Percentiles rank a stretch among this genome's conserved stretches.
phyloP scores from a whole-genome alignment of 2,888 invertebrate species.

The Brachynemurus nebulosus region DNA sequence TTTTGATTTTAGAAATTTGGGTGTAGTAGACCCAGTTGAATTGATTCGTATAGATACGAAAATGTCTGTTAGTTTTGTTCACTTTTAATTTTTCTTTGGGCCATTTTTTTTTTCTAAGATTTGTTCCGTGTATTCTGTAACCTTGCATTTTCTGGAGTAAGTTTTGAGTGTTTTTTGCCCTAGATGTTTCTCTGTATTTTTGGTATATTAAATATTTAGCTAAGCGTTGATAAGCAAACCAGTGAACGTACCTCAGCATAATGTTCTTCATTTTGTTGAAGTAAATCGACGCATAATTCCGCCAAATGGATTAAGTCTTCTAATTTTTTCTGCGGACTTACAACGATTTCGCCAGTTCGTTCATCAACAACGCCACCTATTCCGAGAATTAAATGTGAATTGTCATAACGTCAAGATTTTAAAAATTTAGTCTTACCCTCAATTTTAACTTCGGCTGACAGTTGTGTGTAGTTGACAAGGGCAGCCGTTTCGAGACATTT shows the following conservation, averaged over 20 bases:
- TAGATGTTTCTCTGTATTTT: too few relatives aligned
- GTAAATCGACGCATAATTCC: constrained; percentile 92
- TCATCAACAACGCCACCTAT: constrained; percentile 7
- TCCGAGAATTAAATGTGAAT: background rate
- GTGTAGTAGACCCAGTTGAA: too few relatives aligned
- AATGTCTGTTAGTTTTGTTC: too few relatives aligned
- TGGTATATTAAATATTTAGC: too few relatives aligned
- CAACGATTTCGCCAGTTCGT: constrained; percentile 55
- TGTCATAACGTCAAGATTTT: background rate
- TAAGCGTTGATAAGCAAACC: too few relatives aligned
- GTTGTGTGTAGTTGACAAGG: constrained; percentile 87
- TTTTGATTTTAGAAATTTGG: too few relatives aligned
- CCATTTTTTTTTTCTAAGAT: too few relatives aligned
- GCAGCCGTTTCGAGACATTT: constrained; percentile 97
- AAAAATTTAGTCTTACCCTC: constrained; percentile 53
- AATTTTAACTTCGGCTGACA: constrained; percentile 93
- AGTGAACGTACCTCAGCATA: constrained; percentile 83
- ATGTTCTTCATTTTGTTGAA: constrained; percentile 99
- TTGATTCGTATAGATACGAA: too few relatives aligned
- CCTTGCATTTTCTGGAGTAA: background rate
- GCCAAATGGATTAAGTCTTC: constrained; percentile 95
- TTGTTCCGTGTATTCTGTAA: background rate
- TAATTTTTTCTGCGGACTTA: constrained; percentile 76
- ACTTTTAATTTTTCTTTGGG: too few relatives aligned
- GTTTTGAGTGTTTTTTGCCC: too few relatives aligned